Percentiles rank a stretch among this genome's conserved stretches.
phyloP scores from a whole-genome alignment of 2,113 vertebrate genomes.

The Eurypyga helias region DNA sequence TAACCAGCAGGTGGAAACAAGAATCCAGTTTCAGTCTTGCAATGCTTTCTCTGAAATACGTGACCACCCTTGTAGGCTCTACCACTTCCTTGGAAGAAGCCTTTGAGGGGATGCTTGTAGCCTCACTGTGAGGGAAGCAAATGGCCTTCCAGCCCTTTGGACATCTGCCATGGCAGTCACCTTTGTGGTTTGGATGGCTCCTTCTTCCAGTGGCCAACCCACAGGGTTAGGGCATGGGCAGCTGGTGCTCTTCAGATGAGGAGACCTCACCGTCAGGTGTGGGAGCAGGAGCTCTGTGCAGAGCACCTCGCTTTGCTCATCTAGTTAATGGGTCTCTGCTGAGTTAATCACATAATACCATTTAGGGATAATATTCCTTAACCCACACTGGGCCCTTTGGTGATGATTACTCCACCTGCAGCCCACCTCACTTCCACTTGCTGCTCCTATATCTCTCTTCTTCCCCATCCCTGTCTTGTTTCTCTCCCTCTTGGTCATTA shows the following conservation, averaged over 20 bases:
- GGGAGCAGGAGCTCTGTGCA: not conserved
- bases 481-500: not conserved
- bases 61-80: not conserved
- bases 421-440: not conserved
- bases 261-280: rapidly evolving
- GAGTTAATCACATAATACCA: not conserved
- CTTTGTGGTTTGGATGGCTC: not conserved
- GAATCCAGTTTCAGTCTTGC: not conserved
- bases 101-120: not conserved
- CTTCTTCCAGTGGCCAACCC: not conserved
- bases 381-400: not conserved
- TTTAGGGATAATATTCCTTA: not conserved
- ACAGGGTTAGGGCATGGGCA: not conserved
- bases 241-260: not conserved
- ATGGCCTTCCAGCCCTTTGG: not conserved
- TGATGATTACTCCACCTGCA: not conserved
- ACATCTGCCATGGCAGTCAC: not conserved
- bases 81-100: not conserved
- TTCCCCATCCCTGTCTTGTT: not conserved
- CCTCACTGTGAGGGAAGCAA: not conserved
- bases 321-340: not conserved
- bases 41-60: not conserved
- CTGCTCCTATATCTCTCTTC: not conserved
- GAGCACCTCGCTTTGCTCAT: not conserved
- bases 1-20: not conserved